phyloP scores from a whole-genome alignment of 2,113 vertebrate genomes.

The Oophaga pumilio region DNA sequence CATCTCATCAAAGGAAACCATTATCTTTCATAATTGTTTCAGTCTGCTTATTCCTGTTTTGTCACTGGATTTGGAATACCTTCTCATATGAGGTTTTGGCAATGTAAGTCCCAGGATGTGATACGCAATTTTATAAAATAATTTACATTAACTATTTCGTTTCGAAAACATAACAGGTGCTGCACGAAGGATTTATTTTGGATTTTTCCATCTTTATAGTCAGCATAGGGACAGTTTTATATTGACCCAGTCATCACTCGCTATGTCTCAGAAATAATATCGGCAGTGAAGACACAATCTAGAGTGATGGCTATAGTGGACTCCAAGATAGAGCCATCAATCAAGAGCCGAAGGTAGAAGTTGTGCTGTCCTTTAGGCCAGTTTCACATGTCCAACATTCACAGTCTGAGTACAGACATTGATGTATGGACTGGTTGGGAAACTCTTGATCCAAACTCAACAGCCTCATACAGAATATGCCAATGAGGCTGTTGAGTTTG shows the following conservation, averaged over 20 bases:
- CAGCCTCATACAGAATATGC: too few species aligned
- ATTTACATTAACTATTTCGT: background rate
- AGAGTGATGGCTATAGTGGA: too few species aligned
- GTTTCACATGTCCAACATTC: too few species aligned
- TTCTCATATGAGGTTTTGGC: constrained; percentile 1
- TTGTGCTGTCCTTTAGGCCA: too few species aligned
- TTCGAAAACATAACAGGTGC: background rate
- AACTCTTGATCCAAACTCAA: too few species aligned
- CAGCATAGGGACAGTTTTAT: background rate
- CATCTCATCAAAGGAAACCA: constrained; percentile 34
- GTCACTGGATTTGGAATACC: constrained; percentile 22
- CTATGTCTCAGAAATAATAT: too few species aligned
- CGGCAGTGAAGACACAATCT: too few species aligned
- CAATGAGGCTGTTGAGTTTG: too few species aligned
- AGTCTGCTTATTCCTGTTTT: constrained; percentile 28
- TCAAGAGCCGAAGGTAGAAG: too few species aligned
- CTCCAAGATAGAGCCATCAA: too few species aligned
- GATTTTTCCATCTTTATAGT: background rate
- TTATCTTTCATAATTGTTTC: constrained; percentile 38
- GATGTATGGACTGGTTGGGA: too few species aligned
- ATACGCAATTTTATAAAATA: constrained; percentile 21
- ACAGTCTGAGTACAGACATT: too few species aligned
- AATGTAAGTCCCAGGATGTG: constrained; percentile 1
- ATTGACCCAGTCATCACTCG: background rate
- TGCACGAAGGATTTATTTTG: background rate